Conservation (phyloP, 2,888 invertebrate genomes). For the Sarcophaga variegata region DNA sequence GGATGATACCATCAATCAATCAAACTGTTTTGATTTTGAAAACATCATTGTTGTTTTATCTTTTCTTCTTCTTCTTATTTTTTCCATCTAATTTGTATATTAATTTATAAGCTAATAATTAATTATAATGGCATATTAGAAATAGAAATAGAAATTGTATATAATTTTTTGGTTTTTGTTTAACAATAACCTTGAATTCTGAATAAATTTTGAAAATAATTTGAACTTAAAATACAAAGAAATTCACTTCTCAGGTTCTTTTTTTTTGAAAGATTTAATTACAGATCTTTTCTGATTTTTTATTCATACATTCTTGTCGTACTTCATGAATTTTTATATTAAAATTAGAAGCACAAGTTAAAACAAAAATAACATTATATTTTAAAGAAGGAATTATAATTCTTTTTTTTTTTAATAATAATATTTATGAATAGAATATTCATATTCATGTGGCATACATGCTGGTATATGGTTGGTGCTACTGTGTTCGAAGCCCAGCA, state of each 20-base stretch:
- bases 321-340: not conserved
- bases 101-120: conserved; percentile 42
- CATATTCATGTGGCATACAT: not conserved
- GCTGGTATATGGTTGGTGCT: not conserved
- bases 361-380: not conserved
- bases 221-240: not conserved
- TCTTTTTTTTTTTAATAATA: not conserved
- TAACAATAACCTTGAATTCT: conserved; percentile 45
- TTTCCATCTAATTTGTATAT: conserved; percentile 30
- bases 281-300: conserved; percentile 2
- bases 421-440: not conserved
- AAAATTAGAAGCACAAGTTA: not conserved
- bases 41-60: not conserved
- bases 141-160: conserved; percentile 42
- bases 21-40: conserved; percentile 12
- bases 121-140: conserved; percentile 52
- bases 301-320: not conserved
- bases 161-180: not conserved
- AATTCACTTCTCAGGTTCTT: not conserved
- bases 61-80: not conserved
- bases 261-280: conserved; percentile 2
- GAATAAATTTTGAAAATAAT: not conserved
- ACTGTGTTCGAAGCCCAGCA: not conserved
- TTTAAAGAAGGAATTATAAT: not conserved
- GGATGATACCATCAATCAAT: conserved; percentile 44